Percentiles rank a stretch among this genome's conserved stretches.
phyloP scores from a whole-genome alignment of 2,113 vertebrate genomes.

The Dermatemys mawii region DNA sequence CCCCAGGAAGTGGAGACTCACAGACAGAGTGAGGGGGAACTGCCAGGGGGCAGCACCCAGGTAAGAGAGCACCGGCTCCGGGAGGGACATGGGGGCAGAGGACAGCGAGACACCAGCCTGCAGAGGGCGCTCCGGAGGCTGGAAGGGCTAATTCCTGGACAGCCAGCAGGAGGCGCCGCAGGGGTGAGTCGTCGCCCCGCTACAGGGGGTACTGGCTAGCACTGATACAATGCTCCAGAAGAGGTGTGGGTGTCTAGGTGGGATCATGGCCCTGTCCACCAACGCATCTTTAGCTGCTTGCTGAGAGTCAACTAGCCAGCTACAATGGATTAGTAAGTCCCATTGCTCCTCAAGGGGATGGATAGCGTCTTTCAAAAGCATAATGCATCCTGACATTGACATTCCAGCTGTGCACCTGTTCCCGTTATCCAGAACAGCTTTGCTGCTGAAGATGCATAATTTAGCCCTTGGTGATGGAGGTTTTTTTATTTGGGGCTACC shows the following conservation, averaged over 20 bases:
- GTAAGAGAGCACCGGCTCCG: no score
- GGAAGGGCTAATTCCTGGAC: no score
- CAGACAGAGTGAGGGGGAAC: no score
- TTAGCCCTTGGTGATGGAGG: neutral
- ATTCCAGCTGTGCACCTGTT: neutral
- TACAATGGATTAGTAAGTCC: neutral
- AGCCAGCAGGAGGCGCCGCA: no score
- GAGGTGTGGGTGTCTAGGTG: neutral
- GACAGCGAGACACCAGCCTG: no score
- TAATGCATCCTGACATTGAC: neutral
- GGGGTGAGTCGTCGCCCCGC: no score
- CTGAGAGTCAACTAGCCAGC: neutral
- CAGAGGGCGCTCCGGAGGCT: no score
- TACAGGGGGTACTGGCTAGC: neutral
- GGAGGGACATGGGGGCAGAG: no score
- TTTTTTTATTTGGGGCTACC: neutral
- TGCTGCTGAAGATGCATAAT: neutral
- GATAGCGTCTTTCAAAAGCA: no score
- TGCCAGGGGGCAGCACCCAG: no score
- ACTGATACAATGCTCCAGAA: neutral
- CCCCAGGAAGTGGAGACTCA: no score
- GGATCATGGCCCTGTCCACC: neutral
- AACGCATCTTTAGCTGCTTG: fast-evolving
- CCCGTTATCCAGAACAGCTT: neutral
- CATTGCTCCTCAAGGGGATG: neutral